Evolutionary conservation across 2,797 vertebrate genomes (phyloP).

Genomic region (Mionectes olivaceus): DNA sequence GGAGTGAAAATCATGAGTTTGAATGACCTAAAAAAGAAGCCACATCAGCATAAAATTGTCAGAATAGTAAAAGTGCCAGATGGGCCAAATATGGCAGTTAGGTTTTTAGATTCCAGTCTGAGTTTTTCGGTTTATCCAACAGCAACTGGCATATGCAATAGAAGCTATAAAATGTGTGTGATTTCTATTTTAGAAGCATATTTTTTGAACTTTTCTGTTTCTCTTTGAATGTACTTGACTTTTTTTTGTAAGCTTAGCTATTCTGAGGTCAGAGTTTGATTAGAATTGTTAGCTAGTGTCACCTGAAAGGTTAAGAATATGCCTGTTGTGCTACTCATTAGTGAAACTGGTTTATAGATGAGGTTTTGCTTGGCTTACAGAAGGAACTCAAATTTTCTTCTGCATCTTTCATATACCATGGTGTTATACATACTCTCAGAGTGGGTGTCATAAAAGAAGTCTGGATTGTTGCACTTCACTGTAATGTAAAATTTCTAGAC

Average conservation of each 20-base stretch:
- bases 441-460: not conserved
- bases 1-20: slow-evolving; percentile 38
- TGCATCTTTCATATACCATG: not conserved
- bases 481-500: not conserved
- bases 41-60: slow-evolving; percentile 37
- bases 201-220: not conserved
- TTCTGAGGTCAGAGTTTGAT: not conserved
- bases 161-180: not conserved
- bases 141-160: not conserved
- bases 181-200: not conserved
- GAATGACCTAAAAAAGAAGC: slow-evolving; percentile 27
- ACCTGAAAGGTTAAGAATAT: not conserved
- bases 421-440: not conserved
- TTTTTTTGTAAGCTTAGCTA: not conserved
- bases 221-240: not conserved
- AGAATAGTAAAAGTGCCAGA: slow-evolving; percentile 19
- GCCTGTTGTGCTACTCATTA: not conserved
- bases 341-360: not conserved
- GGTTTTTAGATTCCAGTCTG: not conserved
- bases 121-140: not conserved
- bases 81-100: not conserved
- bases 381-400: not conserved
- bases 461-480: not conserved
- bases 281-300: not conserved
- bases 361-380: not conserved